Percentiles rank a stretch among this genome's conserved stretches.
phyloP scores from a whole-genome alignment of 2,113 vertebrate species.

The Prunella himalayana region DNA sequence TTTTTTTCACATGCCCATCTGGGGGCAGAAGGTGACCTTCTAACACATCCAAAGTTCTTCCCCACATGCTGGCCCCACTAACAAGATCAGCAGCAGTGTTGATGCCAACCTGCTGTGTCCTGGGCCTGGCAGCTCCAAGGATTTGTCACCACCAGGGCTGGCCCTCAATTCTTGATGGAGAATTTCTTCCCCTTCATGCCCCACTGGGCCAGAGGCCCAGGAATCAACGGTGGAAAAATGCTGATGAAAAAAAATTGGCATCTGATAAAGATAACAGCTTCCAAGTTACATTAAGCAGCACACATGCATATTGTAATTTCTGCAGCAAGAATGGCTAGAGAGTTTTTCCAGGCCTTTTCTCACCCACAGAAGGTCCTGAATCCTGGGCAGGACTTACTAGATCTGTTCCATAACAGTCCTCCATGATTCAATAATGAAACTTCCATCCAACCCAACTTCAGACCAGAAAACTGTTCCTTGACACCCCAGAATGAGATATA shows the following conservation, averaged over 20 bases:
- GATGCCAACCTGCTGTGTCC: neutral
- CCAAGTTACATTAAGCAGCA: fast-evolving
- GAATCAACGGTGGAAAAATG: neutral
- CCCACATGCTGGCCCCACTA: neutral
- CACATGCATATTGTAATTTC: fast-evolving
- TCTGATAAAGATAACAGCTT: neutral
- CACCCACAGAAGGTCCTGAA: neutral
- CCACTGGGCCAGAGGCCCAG: neutral
- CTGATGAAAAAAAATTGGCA: neutral
- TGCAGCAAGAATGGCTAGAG: neutral
- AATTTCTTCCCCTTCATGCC: neutral
- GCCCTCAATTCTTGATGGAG: neutral
- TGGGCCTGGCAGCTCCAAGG: neutral
- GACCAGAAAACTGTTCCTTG: neutral
- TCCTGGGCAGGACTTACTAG: neutral
- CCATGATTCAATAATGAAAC: neutral
- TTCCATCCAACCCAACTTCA: neutral
- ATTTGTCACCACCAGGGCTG: neutral
- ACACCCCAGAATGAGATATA: neutral
- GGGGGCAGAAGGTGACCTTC: neutral
- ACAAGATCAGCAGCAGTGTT: neutral
- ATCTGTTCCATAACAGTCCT: neutral
- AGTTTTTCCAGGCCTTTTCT: neutral
- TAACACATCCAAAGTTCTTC: neutral
- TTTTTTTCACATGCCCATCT: neutral